Evolutionary conservation across 1,140 invertebrate species (phyloP).

Genomic region (Ceratitis capitata): DNA sequence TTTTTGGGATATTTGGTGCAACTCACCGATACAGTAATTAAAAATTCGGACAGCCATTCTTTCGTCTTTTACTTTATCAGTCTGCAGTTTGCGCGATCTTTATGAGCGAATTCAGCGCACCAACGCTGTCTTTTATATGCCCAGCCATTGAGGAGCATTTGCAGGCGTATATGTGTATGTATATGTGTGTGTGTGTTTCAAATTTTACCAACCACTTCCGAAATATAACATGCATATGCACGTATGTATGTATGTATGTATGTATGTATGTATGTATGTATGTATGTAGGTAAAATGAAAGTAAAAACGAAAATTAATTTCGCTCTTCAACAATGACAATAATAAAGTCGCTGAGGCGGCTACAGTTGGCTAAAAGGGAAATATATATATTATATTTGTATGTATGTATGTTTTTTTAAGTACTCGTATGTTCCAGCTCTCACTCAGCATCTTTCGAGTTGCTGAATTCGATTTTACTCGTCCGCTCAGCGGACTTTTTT

Average conservation of each 20-base stretch:
- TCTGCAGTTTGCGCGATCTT: conserved; percentile 8
- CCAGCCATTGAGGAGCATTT: neutral
- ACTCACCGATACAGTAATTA: neutral
- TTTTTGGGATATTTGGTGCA: neutral
- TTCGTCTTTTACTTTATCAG: conserved; percentile 10
- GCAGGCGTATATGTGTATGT: neutral
- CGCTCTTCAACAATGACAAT: neutral
- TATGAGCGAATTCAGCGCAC: conserved; percentile 32
- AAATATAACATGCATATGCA: neutral
- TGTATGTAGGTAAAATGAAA: neutral
- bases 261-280: neutral
- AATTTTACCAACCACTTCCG: neutral
- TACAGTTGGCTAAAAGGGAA: too few relatives aligned
- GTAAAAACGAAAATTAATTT: conserved; percentile 25
- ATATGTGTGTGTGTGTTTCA: too few relatives aligned
- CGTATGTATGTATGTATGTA: neutral
- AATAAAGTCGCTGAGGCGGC: neutral
- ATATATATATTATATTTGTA: too few relatives aligned
- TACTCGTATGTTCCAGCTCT: neutral
- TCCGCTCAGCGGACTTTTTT: neutral
- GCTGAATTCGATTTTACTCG: conserved; percentile 8
- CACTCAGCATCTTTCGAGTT: conserved; percentile 11
- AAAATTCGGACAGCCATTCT: conserved; percentile 19
- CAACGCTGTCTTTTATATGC: neutral
- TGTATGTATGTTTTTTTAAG: too few relatives aligned